phyloP scores from a whole-genome alignment of 2,797 vertebrate species.

The Gallirallus australis region DNA sequence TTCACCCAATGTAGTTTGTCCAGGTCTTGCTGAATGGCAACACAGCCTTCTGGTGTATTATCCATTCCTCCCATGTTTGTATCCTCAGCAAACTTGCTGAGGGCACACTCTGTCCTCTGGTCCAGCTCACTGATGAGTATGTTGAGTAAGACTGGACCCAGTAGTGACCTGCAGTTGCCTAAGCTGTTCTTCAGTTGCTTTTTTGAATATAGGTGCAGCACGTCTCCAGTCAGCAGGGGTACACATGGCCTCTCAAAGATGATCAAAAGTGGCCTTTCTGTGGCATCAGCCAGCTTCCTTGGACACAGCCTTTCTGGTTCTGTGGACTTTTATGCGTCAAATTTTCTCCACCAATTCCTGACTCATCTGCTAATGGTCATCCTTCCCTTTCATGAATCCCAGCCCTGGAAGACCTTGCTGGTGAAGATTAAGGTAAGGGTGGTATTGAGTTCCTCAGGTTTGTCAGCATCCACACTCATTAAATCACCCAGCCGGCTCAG shows the following conservation, averaged over 20 bases:
- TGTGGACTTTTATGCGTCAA: neutral
- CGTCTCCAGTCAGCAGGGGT: neutral
- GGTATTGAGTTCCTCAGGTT: neutral
- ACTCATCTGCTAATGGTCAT: neutral
- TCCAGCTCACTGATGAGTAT: no score
- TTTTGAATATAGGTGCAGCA: neutral
- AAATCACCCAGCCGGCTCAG: neutral
- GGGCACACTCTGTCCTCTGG: no score
- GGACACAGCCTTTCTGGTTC: neutral
- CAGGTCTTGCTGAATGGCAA: no score
- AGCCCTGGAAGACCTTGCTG: neutral
- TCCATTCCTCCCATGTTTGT: no score
- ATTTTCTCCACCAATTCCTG: neutral
- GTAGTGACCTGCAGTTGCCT: neutral
- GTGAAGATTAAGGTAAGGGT: neutral
- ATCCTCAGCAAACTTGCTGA: no score
- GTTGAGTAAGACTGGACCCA: no score
- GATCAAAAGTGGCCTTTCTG: fast-evolving
- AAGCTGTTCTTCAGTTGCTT: neutral
- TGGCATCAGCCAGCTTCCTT: neutral
- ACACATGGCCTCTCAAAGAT: neutral
- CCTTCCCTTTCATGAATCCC: neutral
- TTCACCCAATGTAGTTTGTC: no score
- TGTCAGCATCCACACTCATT: neutral
- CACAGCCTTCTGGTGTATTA: no score